Percentiles rank a stretch among this genome's conserved stretches.
These are phyloP conservation scores for Bombus affinis DNA, from an alignment of 1,140 invertebrate genomes.

Conservation along the genomic window DNA sequence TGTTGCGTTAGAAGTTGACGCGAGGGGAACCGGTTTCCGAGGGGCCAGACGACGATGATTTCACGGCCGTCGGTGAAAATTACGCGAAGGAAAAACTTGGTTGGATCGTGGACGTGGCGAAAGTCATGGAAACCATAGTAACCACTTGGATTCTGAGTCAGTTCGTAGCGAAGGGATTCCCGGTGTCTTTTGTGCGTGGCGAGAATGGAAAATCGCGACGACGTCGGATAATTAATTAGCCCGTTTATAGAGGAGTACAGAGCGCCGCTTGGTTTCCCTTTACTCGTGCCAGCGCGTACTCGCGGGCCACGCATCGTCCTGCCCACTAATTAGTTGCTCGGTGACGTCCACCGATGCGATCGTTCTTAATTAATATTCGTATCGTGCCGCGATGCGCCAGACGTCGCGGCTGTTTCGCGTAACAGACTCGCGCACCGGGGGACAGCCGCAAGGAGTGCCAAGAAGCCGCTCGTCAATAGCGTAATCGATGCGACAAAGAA, in stretches of 20 bases:
- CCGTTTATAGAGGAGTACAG: conserved; percentile 12
- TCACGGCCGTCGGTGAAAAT: conserved; percentile 71
- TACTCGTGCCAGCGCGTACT: neutral
- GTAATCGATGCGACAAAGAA: conserved; percentile 43
- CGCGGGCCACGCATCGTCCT: conserved; percentile 1
- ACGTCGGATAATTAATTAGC: conserved; percentile 58
- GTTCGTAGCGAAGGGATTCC: neutral
- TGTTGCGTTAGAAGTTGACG: neutral
- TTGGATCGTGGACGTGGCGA: conserved; percentile 40
- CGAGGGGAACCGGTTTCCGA: conserved; percentile 61
- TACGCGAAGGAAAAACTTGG: conserved; percentile 61
- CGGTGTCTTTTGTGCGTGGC: conserved; percentile 3
- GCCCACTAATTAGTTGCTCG: conserved; percentile 47
- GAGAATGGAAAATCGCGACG: conserved; percentile 34
- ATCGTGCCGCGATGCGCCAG: conserved; percentile 30
- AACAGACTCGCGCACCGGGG: neutral
- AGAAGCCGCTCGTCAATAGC: conserved; percentile 32
- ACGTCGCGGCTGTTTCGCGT: conserved; percentile 17
- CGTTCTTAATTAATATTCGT: conserved; percentile 71
- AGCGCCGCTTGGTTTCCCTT: conserved; percentile 21
- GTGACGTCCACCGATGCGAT: conserved; percentile 51
- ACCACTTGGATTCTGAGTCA: neutral
- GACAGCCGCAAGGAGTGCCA: conserved; percentile 23
- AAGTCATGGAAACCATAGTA: neutral
- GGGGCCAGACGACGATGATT: conserved; percentile 58